Percentiles rank a stretch among this genome's conserved stretches.
phyloP scores from a whole-genome alignment of 2,113 vertebrate genomes.

The Xyliphius kryptos region DNA sequence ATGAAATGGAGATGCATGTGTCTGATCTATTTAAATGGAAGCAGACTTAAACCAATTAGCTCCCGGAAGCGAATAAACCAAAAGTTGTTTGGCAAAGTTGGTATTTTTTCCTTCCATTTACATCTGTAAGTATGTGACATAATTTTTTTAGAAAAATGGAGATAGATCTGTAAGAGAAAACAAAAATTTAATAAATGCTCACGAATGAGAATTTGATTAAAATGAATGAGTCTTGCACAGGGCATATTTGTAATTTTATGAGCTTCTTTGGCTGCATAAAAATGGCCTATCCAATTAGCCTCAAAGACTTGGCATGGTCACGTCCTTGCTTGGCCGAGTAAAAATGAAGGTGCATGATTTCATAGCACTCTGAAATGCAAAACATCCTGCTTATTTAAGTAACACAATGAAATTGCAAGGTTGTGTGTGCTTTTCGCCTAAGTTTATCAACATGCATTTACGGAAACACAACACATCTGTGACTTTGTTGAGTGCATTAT shows the following conservation, averaged over 20 bases:
- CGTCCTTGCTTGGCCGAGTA: constrained; percentile 8
- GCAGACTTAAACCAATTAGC: constrained; percentile 18
- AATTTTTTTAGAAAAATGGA: no score
- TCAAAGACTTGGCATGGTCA: constrained; percentile 23
- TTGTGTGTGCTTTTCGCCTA: constrained; percentile 33
- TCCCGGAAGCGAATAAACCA: constrained; percentile 16
- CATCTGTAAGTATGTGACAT: no score
- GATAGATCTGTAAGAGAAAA: neutral
- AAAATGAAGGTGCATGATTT: neutral
- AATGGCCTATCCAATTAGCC: constrained; percentile 35
- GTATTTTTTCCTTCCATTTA: constrained; percentile 15
- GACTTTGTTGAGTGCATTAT: constrained; percentile 24
- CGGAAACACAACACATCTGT: neutral
- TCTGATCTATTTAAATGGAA: constrained; percentile 9
- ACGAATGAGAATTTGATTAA: constrained; percentile 24
- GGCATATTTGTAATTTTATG: constrained; percentile 36
- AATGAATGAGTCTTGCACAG: constrained; percentile 37
- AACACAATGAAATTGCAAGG: neutral
- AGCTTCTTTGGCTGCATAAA: constrained; percentile 31
- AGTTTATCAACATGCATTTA: neutral
- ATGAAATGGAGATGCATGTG: constrained; percentile 1
- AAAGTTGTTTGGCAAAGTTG: constrained; percentile 19
- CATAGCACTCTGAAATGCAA: constrained; percentile 36
- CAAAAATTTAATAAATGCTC: neutral
- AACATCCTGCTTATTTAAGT: constrained; percentile 6